phyloP scores from a whole-genome alignment of 2,797 vertebrate species.

The Heliangelus exortis region DNA sequence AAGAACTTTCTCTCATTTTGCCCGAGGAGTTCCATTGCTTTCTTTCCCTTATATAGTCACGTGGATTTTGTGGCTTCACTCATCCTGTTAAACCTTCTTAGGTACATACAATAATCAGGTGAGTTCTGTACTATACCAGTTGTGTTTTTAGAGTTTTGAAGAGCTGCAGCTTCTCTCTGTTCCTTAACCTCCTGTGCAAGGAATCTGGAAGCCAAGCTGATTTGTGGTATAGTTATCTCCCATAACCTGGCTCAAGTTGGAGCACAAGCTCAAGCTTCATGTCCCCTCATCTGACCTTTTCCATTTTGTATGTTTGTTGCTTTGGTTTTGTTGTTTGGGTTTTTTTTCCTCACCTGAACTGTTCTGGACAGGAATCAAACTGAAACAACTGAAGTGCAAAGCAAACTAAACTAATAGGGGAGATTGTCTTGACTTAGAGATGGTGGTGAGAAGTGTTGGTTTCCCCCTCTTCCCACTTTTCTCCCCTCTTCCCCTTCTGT shows the following conservation, averaged over 20 bases:
- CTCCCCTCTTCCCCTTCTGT: neutral
- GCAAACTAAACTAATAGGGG: neutral
- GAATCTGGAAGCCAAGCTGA: neutral
- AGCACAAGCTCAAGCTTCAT: neutral
- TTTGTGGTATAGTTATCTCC: neutral
- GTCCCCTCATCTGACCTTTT: neutral
- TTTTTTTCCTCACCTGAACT: neutral
- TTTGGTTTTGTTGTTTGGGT: too few species aligned
- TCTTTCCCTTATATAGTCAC: neutral
- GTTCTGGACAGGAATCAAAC: neutral
- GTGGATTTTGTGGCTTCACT: neutral
- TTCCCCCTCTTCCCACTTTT: neutral
- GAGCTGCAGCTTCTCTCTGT: neutral
- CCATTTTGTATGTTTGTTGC: neutral
- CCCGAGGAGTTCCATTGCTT: neutral
- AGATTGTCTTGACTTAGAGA: neutral
- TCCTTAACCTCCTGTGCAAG: neutral
- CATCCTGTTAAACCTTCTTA: neutral
- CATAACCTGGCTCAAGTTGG: neutral
- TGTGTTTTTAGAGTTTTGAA: neutral
- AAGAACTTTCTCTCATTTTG: neutral
- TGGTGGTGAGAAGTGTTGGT: neutral
- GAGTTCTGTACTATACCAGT: neutral
- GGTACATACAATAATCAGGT: neutral
- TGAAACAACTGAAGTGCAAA: neutral